Evolutionary conservation across 2,888 invertebrate genomes (phyloP), one percentile per base, ranked within the genome.

Genomic region (Perizoma affinitatum): DNA sequence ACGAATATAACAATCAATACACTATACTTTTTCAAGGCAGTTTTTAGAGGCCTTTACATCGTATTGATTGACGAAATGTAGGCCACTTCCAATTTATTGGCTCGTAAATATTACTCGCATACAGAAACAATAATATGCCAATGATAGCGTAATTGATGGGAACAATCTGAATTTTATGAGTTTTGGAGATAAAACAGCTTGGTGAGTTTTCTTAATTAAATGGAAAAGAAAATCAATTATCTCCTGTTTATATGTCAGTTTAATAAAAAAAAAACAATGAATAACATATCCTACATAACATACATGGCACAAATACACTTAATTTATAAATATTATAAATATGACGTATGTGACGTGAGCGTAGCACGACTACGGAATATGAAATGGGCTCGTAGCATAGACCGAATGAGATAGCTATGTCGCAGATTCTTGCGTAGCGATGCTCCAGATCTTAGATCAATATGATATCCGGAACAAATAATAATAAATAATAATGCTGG

Each of bases 1-100:
- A 36, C 2, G 8, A 56, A 41, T 47, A 45, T 44, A n/a, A 48
- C 42, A 57, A 80, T 84, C 81, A 75, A 81, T 84, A 78, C 69
- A 51, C 70, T 62, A 77, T 70, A 68, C 70, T 76, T 76, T 70
- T 65, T 66, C 70, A 75, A 76, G 71, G 77, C 76, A 66, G 70
- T 76, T 77, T 82, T 85, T 82, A 72, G 81, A 75, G 68, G 69
- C 71, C 69, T 71, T 71, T 70, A 67, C 58, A 58, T 61, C 60
- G 73, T 83, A 88, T 86, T 74, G 88, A 87, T 87, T 84, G 70
- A 69, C 56, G 57, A 73, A 83, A 89, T 88, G 82, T 88, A 87
- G 90, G 87, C 78, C 88, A 83, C 67, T 67, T 69, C 69, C 73
- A 75, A 70, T 82, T 83, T 83, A 83, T 80, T 63, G 74, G 65